phyloP scores from a whole-genome alignment of 1,140 invertebrate genomes.

The Bradynema listronoti region DNA sequence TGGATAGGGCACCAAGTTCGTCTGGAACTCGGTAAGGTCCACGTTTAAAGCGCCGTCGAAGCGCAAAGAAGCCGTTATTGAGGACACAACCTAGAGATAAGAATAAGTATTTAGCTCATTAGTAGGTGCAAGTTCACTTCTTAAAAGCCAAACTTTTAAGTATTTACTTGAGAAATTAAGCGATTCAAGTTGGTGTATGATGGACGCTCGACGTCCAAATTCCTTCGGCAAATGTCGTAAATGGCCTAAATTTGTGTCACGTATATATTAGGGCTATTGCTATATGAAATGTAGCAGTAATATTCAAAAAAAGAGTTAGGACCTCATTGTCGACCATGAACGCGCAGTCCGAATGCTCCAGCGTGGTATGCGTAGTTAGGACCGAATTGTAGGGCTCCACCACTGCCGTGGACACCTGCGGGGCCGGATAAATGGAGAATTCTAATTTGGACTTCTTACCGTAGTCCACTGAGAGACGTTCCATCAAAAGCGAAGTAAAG shows the following conservation, averaged over 20 bases:
- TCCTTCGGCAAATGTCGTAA: conserved; percentile 80
- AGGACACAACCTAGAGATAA: conserved; percentile 61
- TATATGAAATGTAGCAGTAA: conserved; percentile 63
- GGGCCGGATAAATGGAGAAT: conserved; percentile 73
- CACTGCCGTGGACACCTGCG: conserved; percentile 64
- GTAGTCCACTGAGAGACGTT: conserved; percentile 68
- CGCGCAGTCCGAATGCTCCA: conserved; percentile 59
- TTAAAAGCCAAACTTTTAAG: conserved; percentile 58
- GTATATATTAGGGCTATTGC: conserved; percentile 66
- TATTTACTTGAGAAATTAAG: conserved; percentile 38
- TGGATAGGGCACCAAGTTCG: conserved; percentile 70
- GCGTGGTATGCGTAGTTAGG: conserved; percentile 66
- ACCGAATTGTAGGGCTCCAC: conserved; percentile 62
- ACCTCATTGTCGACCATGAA: conserved; percentile 69
- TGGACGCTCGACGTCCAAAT: conserved; percentile 74
- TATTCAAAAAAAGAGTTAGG: no score
- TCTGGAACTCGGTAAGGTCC: conserved; percentile 68
- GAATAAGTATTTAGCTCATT: no score
- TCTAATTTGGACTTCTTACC: conserved; percentile 71
- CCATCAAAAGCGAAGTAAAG: conserved; percentile 71
- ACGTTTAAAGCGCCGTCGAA: conserved; percentile 72
- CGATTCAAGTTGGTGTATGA: conserved; percentile 68
- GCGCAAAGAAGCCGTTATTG: conserved; percentile 66
- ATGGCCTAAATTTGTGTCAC: no score
- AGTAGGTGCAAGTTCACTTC: neutral